Evolutionary conservation across 2,888 invertebrate genomes (phyloP).

Genomic region (Stenichneumon culpator): DNA sequence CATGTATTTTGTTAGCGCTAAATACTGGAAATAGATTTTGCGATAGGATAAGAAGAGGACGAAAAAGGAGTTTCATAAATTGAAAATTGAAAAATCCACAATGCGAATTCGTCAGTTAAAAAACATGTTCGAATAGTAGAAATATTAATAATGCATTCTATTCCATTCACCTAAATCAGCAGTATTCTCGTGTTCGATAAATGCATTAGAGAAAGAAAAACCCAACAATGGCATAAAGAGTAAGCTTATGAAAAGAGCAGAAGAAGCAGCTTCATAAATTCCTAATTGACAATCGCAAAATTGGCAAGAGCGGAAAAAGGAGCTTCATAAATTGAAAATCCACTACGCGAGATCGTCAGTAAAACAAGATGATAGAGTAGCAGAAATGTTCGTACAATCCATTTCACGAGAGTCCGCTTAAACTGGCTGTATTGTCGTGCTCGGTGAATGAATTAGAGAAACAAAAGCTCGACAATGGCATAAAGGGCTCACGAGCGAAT

Average conservation of each 20-base stretch:
- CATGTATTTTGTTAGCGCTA: background rate
- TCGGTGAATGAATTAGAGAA: constrained; percentile 32
- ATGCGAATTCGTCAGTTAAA: background rate
- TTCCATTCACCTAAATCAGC: background rate
- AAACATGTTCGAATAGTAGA: background rate
- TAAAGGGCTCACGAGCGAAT: constrained; percentile 22
- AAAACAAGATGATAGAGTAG: background rate
- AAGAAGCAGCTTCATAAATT: background rate
- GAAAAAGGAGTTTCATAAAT: background rate
- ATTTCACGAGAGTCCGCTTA: background rate
- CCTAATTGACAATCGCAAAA: too few species aligned
- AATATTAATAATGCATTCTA: constrained; percentile 23
- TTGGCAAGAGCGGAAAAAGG: too few species aligned
- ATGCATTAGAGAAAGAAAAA: constrained; percentile 39
- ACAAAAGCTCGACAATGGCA: constrained; percentile 35
- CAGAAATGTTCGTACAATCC: constrained; percentile 14
- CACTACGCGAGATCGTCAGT: background rate
- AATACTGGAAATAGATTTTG: background rate
- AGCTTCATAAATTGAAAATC: background rate
- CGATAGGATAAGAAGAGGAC: background rate
- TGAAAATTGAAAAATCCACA: background rate
- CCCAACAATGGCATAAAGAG: constrained; percentile 9
- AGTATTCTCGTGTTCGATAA: background rate
- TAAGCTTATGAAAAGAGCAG: background rate
- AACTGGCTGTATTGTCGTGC: background rate